Base-by-base conservation (phyloP, 2,113 vertebrate species). In the Puma concolor region DNA sequence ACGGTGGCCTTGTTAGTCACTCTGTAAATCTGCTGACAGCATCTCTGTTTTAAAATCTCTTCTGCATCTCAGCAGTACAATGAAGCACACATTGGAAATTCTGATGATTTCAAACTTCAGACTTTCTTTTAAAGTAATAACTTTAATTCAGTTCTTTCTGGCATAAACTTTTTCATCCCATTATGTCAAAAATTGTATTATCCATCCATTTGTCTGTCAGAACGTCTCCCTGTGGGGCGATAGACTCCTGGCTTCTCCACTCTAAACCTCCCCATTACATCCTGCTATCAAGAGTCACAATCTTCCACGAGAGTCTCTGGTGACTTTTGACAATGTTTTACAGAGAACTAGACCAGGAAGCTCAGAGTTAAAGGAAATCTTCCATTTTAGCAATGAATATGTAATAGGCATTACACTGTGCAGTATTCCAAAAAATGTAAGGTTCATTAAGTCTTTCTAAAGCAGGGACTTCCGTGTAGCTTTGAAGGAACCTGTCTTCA, bases 281-380 rank as follows among this genome's bases (percentile, higher is more conserved):
- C 96, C 98, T 95, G 95, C 98, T 98, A 99, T 99, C 98, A 99
- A 98, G 98, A 99, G 99, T 99, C 98, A 99, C 98, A 99, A 99
- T 99, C 99, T 99, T 98, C 98, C 98, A 98, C 3, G 15, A 92
- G 98, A 98, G 98, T 99, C 98, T 99, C 99, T 98, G 98, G 99
- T 99, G 99, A 99, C 98, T 99, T 99, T 98, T 99, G 99, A 99
- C 98, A 99, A 98, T 99, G 99, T 99, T 99, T 99, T 99, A 99
- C 98, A 98, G 98, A 98, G 98, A 99, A 99, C 98, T 98, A 99
- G 98, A 98, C 98, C 98, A 99, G 99, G 99, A 99, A 99, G 98
- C 98, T 98, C 98, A 98, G 99, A 99, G 99, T 99, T 99, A 99
- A 99, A 99, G 98, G 98, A 99, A 99, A 99, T 98, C 98, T 99